Evolutionary conservation across 2,888 invertebrate genomes (phyloP).

Genomic region (Candidula unifasciata): DNA sequence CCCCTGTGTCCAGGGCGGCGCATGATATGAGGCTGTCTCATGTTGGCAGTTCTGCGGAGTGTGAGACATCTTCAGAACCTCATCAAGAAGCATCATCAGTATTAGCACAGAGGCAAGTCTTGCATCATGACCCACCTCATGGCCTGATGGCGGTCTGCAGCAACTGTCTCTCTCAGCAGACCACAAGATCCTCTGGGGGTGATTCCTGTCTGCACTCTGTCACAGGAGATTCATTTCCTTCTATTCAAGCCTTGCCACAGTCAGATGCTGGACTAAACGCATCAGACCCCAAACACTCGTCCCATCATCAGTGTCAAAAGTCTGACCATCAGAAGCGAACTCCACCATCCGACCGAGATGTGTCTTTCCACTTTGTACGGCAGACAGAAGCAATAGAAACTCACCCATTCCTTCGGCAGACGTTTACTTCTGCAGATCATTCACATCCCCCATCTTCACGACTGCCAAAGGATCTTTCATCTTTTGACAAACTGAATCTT

Average conservation of each 20-base stretch:
- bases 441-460: not conserved
- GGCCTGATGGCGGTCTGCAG: not conserved
- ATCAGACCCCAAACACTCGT: not conserved
- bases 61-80: not conserved
- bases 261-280: not conserved
- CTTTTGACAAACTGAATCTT: slow-evolving; percentile 41
- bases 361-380: not conserved
- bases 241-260: not conserved
- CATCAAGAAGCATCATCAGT: slow-evolving; percentile 13
- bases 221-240: not conserved
- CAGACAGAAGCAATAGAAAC: not conserved
- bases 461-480: slow-evolving; percentile 30
- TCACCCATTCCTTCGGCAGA: not conserved
- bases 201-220: not conserved
- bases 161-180: not conserved
- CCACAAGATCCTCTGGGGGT: not conserved
- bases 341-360: no score
- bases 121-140: not conserved
- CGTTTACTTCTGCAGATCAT: not conserved
- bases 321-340: not conserved
- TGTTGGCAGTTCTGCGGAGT: not conserved
- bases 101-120: not conserved
- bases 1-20: not conserved
- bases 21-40: not conserved
- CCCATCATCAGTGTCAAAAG: not conserved